These are phyloP conservation scores for Uropetala carovei DNA, from an alignment of 2,888 invertebrate species.

Conservation along the genomic window DNA sequence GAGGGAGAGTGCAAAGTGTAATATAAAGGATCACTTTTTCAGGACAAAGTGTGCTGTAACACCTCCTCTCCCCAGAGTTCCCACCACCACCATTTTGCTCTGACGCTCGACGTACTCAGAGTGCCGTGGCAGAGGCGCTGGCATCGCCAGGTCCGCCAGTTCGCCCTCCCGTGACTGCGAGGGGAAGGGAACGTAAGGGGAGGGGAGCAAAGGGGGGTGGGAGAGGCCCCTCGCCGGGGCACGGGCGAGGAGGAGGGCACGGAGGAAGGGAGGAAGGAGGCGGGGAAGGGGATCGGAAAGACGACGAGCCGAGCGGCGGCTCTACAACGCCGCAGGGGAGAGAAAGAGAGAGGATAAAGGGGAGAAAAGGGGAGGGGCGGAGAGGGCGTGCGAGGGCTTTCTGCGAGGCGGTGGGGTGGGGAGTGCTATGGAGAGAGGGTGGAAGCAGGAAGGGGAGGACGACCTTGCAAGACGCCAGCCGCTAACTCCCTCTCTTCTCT, in stretches of 20 bases:
- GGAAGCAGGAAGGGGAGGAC: conserved; percentile 6
- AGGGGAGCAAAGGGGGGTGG: not conserved
- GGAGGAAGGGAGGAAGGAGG: not conserved
- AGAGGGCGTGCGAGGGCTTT: not conserved
- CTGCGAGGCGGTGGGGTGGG: not conserved
- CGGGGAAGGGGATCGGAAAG: not conserved
- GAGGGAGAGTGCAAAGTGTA: not conserved
- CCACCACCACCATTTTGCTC: conserved; percentile 58
- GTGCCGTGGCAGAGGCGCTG: conserved; percentile 51
- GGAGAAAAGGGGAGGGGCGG: not conserved
- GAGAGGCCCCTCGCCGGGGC: not conserved
- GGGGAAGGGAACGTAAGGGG: not conserved
- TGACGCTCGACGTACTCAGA: conserved; percentile 47
- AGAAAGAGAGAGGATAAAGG: conserved; percentile 2
- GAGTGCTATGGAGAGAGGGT: not conserved
- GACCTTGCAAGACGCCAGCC: conserved; percentile 53
- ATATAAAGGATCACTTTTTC: conserved; percentile 46
- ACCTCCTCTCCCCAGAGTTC: conserved; percentile 44
- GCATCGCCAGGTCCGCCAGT: conserved; percentile 35
- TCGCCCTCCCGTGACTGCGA: not conserved
- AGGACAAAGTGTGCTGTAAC: conserved; percentile 43
- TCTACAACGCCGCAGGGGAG: conserved; percentile 4
- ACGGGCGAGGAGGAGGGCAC: not conserved
- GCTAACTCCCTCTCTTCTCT: too few relatives aligned
- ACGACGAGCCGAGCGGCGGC: conserved; percentile 29